A percentile compares a stretch with the other conserved stretches of the same genome.
These are phyloP conservation scores for Andrena bicolor DNA, from an alignment of 2,888 invertebrate species.

Conservation along the genomic window DNA sequence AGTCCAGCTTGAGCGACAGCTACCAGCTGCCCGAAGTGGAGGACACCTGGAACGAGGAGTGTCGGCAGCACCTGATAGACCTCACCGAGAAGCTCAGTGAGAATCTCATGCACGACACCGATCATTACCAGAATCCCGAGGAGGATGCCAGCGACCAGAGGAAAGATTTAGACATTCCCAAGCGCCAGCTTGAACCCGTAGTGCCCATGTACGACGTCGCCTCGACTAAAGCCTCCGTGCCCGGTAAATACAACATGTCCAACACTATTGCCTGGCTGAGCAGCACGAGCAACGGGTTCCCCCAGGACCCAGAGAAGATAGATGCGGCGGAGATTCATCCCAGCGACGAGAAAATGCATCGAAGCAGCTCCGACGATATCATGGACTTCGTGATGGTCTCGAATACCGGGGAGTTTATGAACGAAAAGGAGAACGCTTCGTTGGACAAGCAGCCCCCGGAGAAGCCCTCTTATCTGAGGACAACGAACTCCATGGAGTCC, in stretches of 20 bases:
- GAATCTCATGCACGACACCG: slow-evolving; percentile 92
- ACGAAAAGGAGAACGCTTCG: slow-evolving; percentile 55
- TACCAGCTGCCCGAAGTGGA: slow-evolving; percentile 69
- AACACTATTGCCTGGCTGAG: slow-evolving; percentile 63
- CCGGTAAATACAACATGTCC: slow-evolving; percentile 51
- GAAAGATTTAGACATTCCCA: slow-evolving; percentile 8
- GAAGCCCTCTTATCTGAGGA: slow-evolving; percentile 80
- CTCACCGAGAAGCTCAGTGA: slow-evolving; percentile 94
- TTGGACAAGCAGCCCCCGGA: slow-evolving; percentile 49
- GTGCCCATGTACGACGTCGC: slow-evolving; percentile 5
- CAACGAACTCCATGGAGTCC: slow-evolving; percentile 89
- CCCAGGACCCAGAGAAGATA: slow-evolving; percentile 36
- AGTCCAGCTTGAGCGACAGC: slow-evolving; percentile 24
- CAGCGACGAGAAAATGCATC: slow-evolving; percentile 31
- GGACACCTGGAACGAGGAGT: slow-evolving; percentile 88
- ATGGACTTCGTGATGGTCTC: slow-evolving; percentile 79
- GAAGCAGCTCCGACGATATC: slow-evolving; percentile 74
- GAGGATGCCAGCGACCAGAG: slow-evolving; percentile 6
- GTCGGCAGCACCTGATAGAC: slow-evolving; percentile 90
- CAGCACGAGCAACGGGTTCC: slow-evolving; percentile 51
- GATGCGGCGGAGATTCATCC: background rate
- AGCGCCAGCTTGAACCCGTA: slow-evolving; percentile 12
- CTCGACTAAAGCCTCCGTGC: slow-evolving; percentile 28
- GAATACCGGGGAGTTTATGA: slow-evolving; percentile 74
- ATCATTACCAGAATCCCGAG: slow-evolving; percentile 84